Percentiles rank a stretch among this genome's conserved stretches.
Conservation (phyloP, 2,888 invertebrate species). For the Platycheirus rosarum region DNA sequence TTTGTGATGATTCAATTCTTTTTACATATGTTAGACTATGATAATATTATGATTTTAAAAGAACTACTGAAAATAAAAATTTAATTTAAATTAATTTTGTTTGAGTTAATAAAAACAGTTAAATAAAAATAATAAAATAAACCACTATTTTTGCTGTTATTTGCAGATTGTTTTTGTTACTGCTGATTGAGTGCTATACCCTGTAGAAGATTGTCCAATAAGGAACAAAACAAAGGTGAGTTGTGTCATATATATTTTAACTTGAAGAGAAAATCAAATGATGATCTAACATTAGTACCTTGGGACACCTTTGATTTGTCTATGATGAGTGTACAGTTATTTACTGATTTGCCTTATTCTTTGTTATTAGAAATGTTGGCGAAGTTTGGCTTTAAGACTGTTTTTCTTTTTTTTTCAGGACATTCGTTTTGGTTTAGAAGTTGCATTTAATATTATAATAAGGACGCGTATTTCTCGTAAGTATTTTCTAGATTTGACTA, state of each 20-base stretch:
- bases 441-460: slow-evolving; percentile 16
- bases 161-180: slow-evolving; percentile 44
- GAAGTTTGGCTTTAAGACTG: background rate
- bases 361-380: background rate
- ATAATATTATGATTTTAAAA: slow-evolving; percentile 71
- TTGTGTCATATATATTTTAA: background rate
- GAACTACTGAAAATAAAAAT: slow-evolving; percentile 45
- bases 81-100: background rate
- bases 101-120: background rate
- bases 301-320: slow-evolving; percentile 82
- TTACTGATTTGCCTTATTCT: slow-evolving; percentile 49
- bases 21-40: slow-evolving; percentile 76
- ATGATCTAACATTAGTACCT: slow-evolving; percentile 79
- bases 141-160: slow-evolving; percentile 4
- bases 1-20: slow-evolving; percentile 68
- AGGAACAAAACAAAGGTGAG: slow-evolving; percentile 26
- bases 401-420: slow-evolving; percentile 27
- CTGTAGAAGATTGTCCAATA: background rate
- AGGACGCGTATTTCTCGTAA: slow-evolving; percentile 8
- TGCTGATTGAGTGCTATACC: too few relatives aligned
- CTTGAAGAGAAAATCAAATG: slow-evolving; percentile 57
- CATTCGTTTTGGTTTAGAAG: slow-evolving; percentile 2
- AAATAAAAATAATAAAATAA: too few relatives aligned
- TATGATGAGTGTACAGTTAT: slow-evolving; percentile 79
- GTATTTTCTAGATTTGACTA: too few relatives aligned